Evolutionary conservation across 1,140 invertebrate genomes (phyloP), one percentile per base, ranked within the genome.

Genomic region (Halyomorpha halys): DNA sequence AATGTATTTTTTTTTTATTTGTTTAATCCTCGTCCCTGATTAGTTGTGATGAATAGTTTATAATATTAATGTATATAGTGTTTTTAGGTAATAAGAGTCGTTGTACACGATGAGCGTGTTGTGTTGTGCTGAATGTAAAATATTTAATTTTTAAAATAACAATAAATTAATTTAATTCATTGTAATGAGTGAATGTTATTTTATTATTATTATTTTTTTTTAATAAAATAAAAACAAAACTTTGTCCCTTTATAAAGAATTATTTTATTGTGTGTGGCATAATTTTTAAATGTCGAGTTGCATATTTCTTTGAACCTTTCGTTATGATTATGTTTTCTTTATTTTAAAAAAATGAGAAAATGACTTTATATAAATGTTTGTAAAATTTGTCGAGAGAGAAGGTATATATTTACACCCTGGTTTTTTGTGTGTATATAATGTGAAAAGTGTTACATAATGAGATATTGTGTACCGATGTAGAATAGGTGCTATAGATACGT

Each of bases 401-500:
- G 18, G 23, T 21, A 56, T 56, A 21, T 56, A 23, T 56, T 16
- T 25, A 25, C 53, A 23, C 53, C 27, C 5, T 6, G 30, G 25
- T 44, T 39, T 39, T 60, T 18, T 34, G 23, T 34, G 13, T 60
- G 59, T 44, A 60, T 39, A 44, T 44, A 60, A 21, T 44, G 39
- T 60, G n/a, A 60, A 44, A 44, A 44, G 25, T 19, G 16, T 18
- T 39, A 23, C 16, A 44, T 39, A 44, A 60, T 16, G 54, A 21
- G 30, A 59, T 34, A 18, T 16, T 60, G 30, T 18, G 59, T 60
- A 30, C 45, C 39, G 9, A n/a, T 30, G n/a, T 51, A 53, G 27
- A n/a, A 19, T 63, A 63, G 62, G 62, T 63, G 49, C 62, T 51
- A 54, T 53, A 16, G 30, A 44, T 62, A 34, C 51, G 45, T 27